These are phyloP conservation scores for Nipponacmea schrenckii DNA, from an alignment of 2,888 invertebrate genomes.

Conservation along the genomic window DNA sequence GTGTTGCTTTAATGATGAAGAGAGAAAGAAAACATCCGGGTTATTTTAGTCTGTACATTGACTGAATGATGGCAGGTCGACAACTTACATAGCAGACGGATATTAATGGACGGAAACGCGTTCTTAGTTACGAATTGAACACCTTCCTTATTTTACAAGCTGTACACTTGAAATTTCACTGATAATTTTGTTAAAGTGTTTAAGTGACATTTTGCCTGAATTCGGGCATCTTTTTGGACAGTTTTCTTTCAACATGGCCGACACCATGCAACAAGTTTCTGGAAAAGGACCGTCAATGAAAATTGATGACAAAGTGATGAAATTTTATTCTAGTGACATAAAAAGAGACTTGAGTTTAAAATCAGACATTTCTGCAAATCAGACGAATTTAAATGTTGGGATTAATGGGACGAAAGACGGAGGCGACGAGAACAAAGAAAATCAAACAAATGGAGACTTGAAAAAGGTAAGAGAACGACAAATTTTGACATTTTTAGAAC, in stretches of 20 bases:
- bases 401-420: constrained; percentile 22
- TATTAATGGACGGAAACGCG: background rate
- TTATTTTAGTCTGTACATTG: too few species aligned
- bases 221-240: background rate
- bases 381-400: background rate
- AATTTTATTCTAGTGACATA: background rate
- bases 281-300: constrained; percentile 2
- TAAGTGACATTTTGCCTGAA: background rate
- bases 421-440: constrained; percentile 33
- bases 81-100: background rate
- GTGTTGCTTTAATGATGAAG: too few species aligned
- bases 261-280: constrained; percentile 1
- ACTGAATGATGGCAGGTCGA: too few species aligned
- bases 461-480: constrained; percentile 22
- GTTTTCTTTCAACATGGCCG: background rate
- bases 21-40: too few species aligned
- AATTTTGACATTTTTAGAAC: background rate
- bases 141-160: background rate
- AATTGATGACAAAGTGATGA: constrained; percentile 1
- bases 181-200: background rate
- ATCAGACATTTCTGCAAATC: background rate
- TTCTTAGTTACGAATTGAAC: background rate
- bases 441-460: constrained; percentile 22
- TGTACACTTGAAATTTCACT: background rate
- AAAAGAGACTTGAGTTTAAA: background rate